Base-by-base conservation (phyloP, 2,797 vertebrate species). In the Crocodylus rhombifer region DNA sequence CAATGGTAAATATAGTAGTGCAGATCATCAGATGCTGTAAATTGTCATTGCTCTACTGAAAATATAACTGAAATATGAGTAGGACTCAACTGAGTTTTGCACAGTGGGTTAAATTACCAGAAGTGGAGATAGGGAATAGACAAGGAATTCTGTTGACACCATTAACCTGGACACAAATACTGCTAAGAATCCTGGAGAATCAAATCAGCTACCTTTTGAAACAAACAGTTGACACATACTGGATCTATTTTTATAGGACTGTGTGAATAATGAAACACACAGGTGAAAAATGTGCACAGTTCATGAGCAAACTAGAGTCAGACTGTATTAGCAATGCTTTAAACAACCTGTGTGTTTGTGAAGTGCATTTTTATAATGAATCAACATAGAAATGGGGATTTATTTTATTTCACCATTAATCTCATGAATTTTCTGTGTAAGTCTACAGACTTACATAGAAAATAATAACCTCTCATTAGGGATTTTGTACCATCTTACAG, bases 221-320 rank as follows among this genome's bases (percentile, higher is more conserved):
- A 84, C 93, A 93, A 93, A 94, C 96, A 88, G 78, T 94, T 96
- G 95, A 86, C 87, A 94, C 91, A 58, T 94, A 96, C 33, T 36
- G 33, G 33, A 36, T 36, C 33, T 36, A 36, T 36, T 36, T 36
- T 36, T 36, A 36, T 36, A 36, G 33, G 33, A 36, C 33, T 36
- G 33, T 80, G 77, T 84, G 90, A 95, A 67, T 94, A 94, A 96
- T 93, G 82, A 90, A 92, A 94, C 87, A 92, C 88, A 75, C 76
- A 93, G 90, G 91, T 95, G 90, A 95, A 91, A 95, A 94, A 60
- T 90, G 17, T 80, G 30, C 82, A 82, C 84, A 87, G 69, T 79
- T 91, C 95, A 95, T 82, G 86, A 90, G 67, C 28, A 36, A 94
- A 82, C 11, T 42, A 74, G 87, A 92, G 89, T 36, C 23, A 4